phyloP scores from a whole-genome alignment of 2,113 vertebrate species.

The Isurus oxyrinchus region DNA sequence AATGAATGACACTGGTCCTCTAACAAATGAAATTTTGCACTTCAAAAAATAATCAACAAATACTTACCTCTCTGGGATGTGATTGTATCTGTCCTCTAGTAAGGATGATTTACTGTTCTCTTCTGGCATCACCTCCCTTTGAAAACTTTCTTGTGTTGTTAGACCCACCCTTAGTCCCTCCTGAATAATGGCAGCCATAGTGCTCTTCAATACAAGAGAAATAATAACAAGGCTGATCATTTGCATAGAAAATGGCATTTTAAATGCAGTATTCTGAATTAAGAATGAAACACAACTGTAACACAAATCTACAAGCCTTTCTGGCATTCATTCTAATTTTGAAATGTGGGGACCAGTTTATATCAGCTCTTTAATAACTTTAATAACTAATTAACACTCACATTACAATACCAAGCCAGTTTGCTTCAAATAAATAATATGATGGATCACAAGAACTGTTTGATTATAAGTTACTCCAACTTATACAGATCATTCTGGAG shows the following conservation, averaged over 20 bases:
- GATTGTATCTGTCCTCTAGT: neutral
- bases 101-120: neutral
- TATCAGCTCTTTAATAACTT: neutral
- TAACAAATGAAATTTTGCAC: neutral
- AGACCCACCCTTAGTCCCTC: neutral
- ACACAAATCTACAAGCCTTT: neutral
- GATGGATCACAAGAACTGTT: neutral
- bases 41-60: neutral
- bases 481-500: neutral
- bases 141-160: neutral
- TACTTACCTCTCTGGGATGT: conserved; percentile 5
- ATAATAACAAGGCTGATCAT: neutral
- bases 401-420: neutral
- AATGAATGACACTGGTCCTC: neutral
- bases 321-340: neutral
- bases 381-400: neutral
- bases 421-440: neutral
- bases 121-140: neutral
- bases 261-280: neutral
- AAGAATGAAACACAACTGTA: neutral
- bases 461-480: neutral
- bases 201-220: neutral
- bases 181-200: neutral
- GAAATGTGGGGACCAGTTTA: neutral
- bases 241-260: neutral